Conservation (phyloP, 2,888 invertebrate genomes). For the Himalopsyche tibetana region DNA sequence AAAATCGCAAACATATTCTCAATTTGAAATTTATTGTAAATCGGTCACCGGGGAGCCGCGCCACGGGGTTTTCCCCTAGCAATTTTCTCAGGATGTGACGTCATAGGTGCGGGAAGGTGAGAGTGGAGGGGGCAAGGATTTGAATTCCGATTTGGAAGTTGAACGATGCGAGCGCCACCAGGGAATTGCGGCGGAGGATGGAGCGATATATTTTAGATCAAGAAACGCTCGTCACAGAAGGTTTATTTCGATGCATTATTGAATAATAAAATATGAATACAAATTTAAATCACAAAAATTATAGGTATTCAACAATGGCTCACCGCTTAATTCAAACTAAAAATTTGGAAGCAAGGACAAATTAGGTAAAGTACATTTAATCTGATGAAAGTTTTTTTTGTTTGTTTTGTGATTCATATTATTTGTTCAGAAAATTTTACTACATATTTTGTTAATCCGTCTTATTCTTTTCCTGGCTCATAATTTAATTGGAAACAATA, state of each 20-base stretch:
- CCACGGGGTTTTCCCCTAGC: conserved; percentile 64
- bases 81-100: conserved; percentile 65
- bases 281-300: too few relatives aligned
- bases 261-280: too few relatives aligned
- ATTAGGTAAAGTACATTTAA: too few relatives aligned
- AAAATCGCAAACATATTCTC: conserved; percentile 66
- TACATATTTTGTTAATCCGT: too few relatives aligned
- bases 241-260: background rate
- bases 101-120: conserved; percentile 55
- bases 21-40: conserved; percentile 67
- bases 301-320: too few relatives aligned
- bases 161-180: conserved; percentile 65
- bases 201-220: conserved; percentile 59
- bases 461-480: too few relatives aligned
- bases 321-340: too few relatives aligned
- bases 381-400: too few relatives aligned
- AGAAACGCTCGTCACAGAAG: background rate
- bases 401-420: too few relatives aligned
- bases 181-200: conserved; percentile 64
- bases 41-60: conserved; percentile 66
- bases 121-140: conserved; percentile 60
- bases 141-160: conserved; percentile 66
- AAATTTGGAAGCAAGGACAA: too few relatives aligned
- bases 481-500: too few relatives aligned
- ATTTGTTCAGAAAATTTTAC: too few relatives aligned